These are phyloP conservation scores for Zaprionus gabonicus DNA, from an alignment of 1,140 invertebrate species.

Conservation along the genomic window DNA sequence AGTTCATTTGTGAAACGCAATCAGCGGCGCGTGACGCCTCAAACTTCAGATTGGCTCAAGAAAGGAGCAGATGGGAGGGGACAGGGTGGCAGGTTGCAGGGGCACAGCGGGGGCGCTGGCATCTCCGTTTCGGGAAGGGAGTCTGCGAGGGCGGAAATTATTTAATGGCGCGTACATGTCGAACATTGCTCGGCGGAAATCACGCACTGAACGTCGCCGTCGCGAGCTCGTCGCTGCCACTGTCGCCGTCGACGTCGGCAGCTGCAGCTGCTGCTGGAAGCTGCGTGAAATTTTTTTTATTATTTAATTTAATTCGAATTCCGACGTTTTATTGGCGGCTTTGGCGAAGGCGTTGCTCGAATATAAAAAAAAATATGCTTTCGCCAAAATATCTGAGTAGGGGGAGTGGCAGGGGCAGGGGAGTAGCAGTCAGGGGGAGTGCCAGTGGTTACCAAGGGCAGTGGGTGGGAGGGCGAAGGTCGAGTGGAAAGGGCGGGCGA, in stretches of 20 bases:
- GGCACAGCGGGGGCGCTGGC: neutral
- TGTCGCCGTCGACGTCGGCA: conserved; percentile 15
- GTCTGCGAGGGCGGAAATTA: conserved; percentile 73
- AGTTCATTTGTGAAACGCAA: conserved; percentile 77
- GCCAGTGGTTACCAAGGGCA: neutral
- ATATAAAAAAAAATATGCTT: conserved; percentile 38
- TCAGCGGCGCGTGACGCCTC: conserved; percentile 58
- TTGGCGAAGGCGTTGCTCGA: conserved; percentile 13
- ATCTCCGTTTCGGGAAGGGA: conserved; percentile 2
- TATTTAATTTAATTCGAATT: conserved; percentile 54
- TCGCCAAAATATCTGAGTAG: conserved; percentile 9
- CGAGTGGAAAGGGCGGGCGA: neutral
- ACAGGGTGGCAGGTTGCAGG: neutral
- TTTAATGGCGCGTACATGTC: conserved; percentile 80
- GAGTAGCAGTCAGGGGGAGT: neutral
- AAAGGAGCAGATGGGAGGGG: neutral
- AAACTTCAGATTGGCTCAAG: conserved; percentile 29
- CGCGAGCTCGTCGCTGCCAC: conserved; percentile 1
- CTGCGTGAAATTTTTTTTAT: conserved; percentile 69
- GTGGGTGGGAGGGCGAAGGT: neutral
- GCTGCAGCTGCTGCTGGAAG: conserved; percentile 41
- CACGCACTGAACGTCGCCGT: conserved; percentile 69
- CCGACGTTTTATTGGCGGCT: conserved; percentile 66
- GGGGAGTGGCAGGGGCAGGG: neutral
- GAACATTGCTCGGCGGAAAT: conserved; percentile 69